These are phyloP conservation scores for Alces alces DNA, from an alignment of 2,113 vertebrate genomes.

Conservation along the genomic window DNA sequence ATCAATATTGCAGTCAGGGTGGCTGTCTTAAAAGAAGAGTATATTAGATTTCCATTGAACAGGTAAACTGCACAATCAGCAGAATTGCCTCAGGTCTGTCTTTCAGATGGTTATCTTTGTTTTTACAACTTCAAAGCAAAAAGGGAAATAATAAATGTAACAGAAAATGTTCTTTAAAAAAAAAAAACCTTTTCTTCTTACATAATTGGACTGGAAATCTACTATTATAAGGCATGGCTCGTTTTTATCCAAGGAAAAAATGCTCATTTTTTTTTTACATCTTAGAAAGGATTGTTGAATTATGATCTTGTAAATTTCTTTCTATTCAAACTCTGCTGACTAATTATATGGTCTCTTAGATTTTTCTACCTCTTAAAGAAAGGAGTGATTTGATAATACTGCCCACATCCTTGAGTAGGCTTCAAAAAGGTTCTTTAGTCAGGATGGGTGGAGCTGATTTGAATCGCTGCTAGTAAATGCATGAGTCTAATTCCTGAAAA, in stretches of 20 bases:
- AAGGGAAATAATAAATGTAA: background rate
- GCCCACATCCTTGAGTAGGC: background rate
- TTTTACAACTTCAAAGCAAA: constrained; percentile 26
- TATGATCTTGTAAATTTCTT: background rate
- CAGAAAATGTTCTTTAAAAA: background rate
- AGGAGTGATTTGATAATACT: constrained; percentile 18
- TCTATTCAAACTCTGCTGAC: background rate
- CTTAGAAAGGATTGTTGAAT: constrained; percentile 2
- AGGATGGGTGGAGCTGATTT: constrained; percentile 1
- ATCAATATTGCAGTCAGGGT: background rate
- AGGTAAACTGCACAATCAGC: background rate
- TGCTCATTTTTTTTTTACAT: background rate
- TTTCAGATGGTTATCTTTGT: background rate
- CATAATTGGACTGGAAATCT: background rate
- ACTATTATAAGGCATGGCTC: background rate
- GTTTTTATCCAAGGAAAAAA: background rate
- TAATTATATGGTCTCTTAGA: background rate
- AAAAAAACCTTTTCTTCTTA: background rate
- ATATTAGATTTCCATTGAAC: constrained; percentile 34
- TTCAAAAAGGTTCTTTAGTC: background rate
- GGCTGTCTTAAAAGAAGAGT: background rate
- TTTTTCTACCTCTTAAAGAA: constrained; percentile 17
- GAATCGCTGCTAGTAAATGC: background rate
- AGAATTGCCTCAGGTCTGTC: background rate
- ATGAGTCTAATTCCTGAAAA: background rate